Base-by-base conservation (phyloP, 2,888 invertebrate species). In the Ophion slaviceki region DNA sequence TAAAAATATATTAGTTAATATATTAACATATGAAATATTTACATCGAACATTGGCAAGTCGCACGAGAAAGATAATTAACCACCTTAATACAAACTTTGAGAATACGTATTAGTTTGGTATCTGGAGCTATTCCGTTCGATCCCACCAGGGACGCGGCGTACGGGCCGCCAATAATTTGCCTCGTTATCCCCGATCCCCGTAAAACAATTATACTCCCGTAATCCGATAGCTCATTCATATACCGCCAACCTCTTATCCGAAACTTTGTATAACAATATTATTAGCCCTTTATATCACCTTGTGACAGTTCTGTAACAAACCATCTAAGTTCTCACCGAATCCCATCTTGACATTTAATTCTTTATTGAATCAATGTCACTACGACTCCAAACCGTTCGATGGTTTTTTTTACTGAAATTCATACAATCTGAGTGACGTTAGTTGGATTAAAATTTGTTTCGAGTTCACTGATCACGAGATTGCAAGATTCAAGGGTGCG, bases 121-220 rank as follows among this genome's bases (percentile, higher is more conserved):
- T 57, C 62, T 11, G 14, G 53, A 66, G 47, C 8, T 59, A 68
- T 66, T 57, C 14, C 2, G 24, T 45, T 24, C 6, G 40, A 66
- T 10, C 61, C 68, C 64, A 64, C 57, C 8, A 53, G 80, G 72
- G 53, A 80, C 36, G 28, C 62, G 14, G 36, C 57, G 40, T 36
- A 72, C 53, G 40, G 11, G 57, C 20, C 47, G 24, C 64, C 28
- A 62, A 77, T 76, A 85, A 76, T 71, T 61, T 67, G 59, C 36
- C 62, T 67, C 61, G 53, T 67, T 45, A 61, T 75, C 62, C 36
- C 57, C 17, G 28, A 77, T 86, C 68, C 57, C 67, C 67, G 40
- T 74, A 83, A 80, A 80, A 76, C 66, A 82, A 86, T 80, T 80
- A 82, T 62, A 45, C 14, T 32, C 28, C n/a, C 68, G 70, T 36